Base-by-base conservation (phyloP, 2,113 vertebrate species). In the Apteryx owenii region DNA sequence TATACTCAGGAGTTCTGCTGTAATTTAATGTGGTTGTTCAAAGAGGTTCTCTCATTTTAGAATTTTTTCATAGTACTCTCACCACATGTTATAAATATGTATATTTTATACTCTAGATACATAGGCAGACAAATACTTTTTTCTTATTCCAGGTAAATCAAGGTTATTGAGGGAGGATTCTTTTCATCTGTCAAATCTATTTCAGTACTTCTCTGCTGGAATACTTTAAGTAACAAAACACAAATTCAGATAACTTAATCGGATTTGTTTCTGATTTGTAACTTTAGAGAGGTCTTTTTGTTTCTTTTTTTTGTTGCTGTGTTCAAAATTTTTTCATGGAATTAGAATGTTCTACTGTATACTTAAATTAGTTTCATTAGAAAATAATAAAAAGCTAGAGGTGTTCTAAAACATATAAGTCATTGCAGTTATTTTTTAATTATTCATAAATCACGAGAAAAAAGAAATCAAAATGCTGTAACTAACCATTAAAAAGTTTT, bases 11-110 rank as follows among this genome's bases (percentile, higher is more conserved):
- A 98, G 95, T 97, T 98, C 95, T 97, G 88, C 89, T 97, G 31
- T 98, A 98, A 98, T 98, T 97, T 97, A 98, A 97, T 97, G 98
- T 98, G 79, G 75, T 89, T 94, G 85, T 98, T 98, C 97, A 97
- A 97, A 98, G 97, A 93, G 88, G 38, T 93, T 97, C 56, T 94
- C 92, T 97, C 94, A 94, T 98, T 97, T 98, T 97, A 97, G 94
- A 97, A 91, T 95, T 64, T 96, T 94, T 96, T 96, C 82, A 78
- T 96, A 94, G 78, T 96, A 51, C 21, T 95, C 91, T 96, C 89
- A 93, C 56, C 42, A 75, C 87, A 70, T 88, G 75, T 94, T 98
- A 89, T 95, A 97, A 97, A 95, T 90, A 94, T 97, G 65, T 93
- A 61, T 96, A 80, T 96, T 88, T 96, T 96, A 51, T 95, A 93